Evolutionary conservation across 2,888 invertebrate genomes (phyloP).

Genomic region (Exocentrus adspersus): DNA sequence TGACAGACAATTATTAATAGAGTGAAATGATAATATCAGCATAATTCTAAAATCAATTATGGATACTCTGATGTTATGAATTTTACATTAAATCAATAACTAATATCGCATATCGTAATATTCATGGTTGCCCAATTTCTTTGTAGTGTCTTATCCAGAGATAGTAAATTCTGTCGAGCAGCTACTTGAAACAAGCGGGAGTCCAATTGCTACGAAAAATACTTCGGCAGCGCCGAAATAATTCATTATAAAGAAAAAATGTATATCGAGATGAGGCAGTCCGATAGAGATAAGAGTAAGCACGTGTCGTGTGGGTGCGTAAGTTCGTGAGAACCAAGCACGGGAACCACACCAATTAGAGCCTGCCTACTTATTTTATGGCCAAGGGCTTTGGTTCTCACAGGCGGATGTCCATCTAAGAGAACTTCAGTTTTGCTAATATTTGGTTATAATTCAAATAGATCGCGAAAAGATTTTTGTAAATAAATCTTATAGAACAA

Average conservation of each 20-base stretch:
- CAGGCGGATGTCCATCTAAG: slow-evolving; percentile 30
- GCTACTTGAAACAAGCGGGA: background rate
- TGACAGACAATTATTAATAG: no score
- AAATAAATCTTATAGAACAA: no score
- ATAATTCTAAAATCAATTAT: no score
- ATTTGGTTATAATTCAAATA: no score
- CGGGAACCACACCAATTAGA: slow-evolving; percentile 53
- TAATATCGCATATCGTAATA: background rate
- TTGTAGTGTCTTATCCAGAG: background rate
- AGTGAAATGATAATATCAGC: no score
- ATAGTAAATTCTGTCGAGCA: background rate
- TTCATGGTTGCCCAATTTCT: background rate
- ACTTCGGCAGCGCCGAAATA: slow-evolving; percentile 17
- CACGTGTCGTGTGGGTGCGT: slow-evolving; percentile 54
- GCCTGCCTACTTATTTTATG: slow-evolving; percentile 41
- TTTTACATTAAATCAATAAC: no score
- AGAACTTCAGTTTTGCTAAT: no score
- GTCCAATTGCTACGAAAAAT: slow-evolving; percentile 1
- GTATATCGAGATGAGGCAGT: slow-evolving; percentile 33
- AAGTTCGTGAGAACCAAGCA: slow-evolving; percentile 52
- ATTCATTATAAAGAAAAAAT: slow-evolving; percentile 29
- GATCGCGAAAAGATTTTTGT: no score
- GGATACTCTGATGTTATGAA: no score
- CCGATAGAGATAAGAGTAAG: slow-evolving; percentile 47
- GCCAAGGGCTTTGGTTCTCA: slow-evolving; percentile 27